Base-by-base conservation (phyloP, 2,888 invertebrate genomes). In the Scaptomyza flava region DNA sequence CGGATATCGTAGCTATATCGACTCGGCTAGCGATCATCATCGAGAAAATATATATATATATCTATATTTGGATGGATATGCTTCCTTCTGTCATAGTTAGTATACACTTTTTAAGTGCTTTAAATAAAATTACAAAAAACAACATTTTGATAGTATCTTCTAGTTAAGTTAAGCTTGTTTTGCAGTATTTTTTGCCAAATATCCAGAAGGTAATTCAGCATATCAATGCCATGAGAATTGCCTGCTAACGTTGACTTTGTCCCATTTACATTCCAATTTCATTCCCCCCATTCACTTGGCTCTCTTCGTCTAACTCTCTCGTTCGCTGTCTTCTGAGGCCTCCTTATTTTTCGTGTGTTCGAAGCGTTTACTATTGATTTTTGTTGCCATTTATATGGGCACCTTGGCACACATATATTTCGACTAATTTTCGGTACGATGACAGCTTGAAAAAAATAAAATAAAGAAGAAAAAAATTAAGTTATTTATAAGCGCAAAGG, bases 381-480 rank as follows among this genome's bases (percentile, higher is more conserved):
- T 77, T 56, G 54, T 48, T 50, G 52, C 42, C 65, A 58, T 65
- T 73, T 78, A 64, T 56, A 60, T 47, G 70, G 64, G 67, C 70
- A 84, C 84, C 81, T 81, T 77, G 74, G 72, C 85, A 67, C 58
- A 81, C 85, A 67, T 60, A 79, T 58, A 77, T 69, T 74, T 79
- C 47, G 76, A 50, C 53, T 71, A 57, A 57, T 61, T 72, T 62
- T 63, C 66, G 54, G 59, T 46, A 53, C 42, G 73, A 59, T 74
- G 67, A 59, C 71, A 74, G 75, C 47, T 41, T 41, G 41, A 9
- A 9, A 17, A n/a, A 6, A n/a, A 11, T 8, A 11, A 38, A 6
- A 38, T 2, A 38, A 3, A n/a, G 14, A 17, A 17, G 3, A n/a
- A 68, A 61, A 79, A 79, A 81, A 62, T 77, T 68, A 69, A 75